Evolutionary conservation across 2,797 vertebrate genomes (phyloP), one percentile per base, ranked within the genome.

Genomic region (Ataeniobius toweri): DNA sequence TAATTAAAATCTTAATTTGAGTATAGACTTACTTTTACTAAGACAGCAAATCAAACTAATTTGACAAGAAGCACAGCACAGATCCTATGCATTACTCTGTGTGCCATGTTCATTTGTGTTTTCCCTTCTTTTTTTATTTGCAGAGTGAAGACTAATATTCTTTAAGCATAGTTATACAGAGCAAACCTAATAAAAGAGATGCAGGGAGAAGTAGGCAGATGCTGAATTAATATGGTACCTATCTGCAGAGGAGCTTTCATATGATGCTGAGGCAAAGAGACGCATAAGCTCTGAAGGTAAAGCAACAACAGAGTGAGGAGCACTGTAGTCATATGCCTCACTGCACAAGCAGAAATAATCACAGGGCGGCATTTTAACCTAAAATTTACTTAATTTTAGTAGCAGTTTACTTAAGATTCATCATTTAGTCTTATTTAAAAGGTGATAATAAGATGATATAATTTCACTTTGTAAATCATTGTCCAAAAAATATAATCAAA

Each of bases 181-280:
- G 79, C 83, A 85, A 84, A 77, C 80, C 86, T 78, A 88, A 91
- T 89, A 85, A 80, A 79, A 83, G 87, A 48, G 73, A 71, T 84
- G 77, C 75, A 63, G 74, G 77, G 81, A 78, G 85, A 89, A 78
- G 80, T 79, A 59, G 80, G 76, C 73, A 90, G 81, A 85, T 80
- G 80, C 88, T 87, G 89, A 87, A 90, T 91, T 92, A 75, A 91
- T 88, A 89, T 89, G 88, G 76, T 89, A 83, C 75, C 88, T 85
- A 85, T 90, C 89, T 79, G 85, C 79, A 74, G 86, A 89, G 85
- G 63, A 87, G 78, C 84, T 46, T 53, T 73, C 86, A 80, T 80
- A 86, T 91, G 91, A 93, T 74, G 82, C 81, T 92, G 86, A 93
- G 90, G 86, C 85, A 91, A 90, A 89, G 88, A 75, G 88, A 91